Percentiles rank a stretch among this genome's conserved stretches.
phyloP scores from a whole-genome alignment of 2,797 vertebrate genomes.

The Oreochromis mossambicus region DNA sequence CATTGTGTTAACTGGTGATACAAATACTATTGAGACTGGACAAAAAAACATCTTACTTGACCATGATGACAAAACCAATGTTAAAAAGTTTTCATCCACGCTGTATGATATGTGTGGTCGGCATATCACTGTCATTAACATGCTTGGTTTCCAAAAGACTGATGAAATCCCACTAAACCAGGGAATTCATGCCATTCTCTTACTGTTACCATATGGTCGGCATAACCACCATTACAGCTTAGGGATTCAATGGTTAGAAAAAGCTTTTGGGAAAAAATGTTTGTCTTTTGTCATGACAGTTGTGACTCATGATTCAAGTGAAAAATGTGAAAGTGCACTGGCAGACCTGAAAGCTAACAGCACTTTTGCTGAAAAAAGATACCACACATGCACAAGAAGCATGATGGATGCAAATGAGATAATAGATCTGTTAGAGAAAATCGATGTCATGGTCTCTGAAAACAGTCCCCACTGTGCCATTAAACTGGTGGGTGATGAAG shows the following conservation, averaged over 20 bases:
- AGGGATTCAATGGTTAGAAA: neutral
- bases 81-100: neutral
- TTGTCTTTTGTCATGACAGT: neutral
- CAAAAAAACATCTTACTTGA: neutral
- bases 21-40: neutral
- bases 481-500: neutral
- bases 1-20: neutral
- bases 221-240: neutral
- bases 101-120: neutral
- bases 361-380: neutral
- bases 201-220: neutral
- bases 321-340: neutral
- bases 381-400: neutral
- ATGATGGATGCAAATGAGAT: neutral
- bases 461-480: neutral
- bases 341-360: neutral
- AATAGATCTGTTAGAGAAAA: neutral
- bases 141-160: neutral
- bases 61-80: neutral
- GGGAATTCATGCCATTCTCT: neutral
- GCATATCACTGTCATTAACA: neutral
- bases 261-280: neutral
- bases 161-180: neutral
- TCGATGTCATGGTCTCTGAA: neutral
- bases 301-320: neutral